Evolutionary conservation across 1,140 invertebrate genomes (phyloP), one percentile per base, ranked within the genome.

Genomic region (Calephelis nemesis): DNA sequence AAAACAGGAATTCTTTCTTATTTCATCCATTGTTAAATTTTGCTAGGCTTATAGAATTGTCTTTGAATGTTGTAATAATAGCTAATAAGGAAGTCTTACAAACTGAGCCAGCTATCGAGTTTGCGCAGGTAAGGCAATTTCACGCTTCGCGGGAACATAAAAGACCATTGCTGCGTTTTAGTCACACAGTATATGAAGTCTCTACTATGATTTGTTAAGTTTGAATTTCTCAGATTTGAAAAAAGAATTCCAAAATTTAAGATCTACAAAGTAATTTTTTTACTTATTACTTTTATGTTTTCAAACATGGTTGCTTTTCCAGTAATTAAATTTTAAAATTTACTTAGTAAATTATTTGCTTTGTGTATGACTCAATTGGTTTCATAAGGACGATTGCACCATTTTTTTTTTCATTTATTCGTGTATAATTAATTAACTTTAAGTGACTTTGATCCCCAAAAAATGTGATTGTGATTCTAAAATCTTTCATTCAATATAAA

Each of bases 141-240:
- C 73, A 77, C 73, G 73, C 71, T 39, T 67, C 64, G 69, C 71
- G 68, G 71, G 70, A 69, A 58, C 70, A 74, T 72, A 77, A 77
- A 73, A 71, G 70, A 65, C 67, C 45, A 63, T 54, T 66, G 69
- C 50, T 63, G 66, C 54, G 63, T 49, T 69, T 69, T 69, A 63
- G 71, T 73, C 65, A 63, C 71, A 69, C 64, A 54, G 15, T 45
- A 11, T 15, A 13, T 19, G 47, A n/a, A 49, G 39, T 8, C 65
- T 40, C n/a, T 40, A 42, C 54, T 60, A 60, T 7, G 54, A 39
- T 10, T 60, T 60, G 7, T 60, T 30, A 19, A 60, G 12, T 60
- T 19, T 60, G 5, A 5, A 58, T 58, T 39, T 58, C 52, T 4
- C 19, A 58, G 15, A 58, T 30, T 58, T 30, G 1, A 5, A 6